phyloP scores from a whole-genome alignment of 2,888 invertebrate genomes.

The Tromatobia lineatoria region DNA sequence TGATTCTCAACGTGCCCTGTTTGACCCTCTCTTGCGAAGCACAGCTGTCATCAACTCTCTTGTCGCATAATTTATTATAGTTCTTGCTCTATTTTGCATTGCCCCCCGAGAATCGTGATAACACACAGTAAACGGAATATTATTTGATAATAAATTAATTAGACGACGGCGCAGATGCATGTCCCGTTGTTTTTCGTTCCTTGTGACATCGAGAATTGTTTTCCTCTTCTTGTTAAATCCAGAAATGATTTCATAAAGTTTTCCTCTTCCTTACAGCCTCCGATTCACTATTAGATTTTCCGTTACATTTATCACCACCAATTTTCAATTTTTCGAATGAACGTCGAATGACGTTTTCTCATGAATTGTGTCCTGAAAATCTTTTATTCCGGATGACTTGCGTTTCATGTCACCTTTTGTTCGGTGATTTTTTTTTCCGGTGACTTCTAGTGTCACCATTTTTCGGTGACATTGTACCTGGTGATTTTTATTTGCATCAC shows the following conservation, averaged over 20 bases:
- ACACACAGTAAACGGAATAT: constrained; percentile 18
- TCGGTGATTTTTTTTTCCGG: no score
- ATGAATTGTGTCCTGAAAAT: no score
- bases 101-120: not conserved
- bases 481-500: no score
- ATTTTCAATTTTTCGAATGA: no score
- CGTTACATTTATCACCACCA: no score
- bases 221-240: not conserved
- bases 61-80: constrained; percentile 9
- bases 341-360: no score
- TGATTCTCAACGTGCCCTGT: not conserved
- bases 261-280: constrained; percentile 7
- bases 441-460: no score
- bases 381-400: no score
- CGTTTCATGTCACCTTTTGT: no score
- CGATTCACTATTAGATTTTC: not conserved
- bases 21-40: constrained; percentile 24
- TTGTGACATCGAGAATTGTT: constrained; percentile 33
- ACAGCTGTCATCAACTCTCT: constrained; percentile 34
- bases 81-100: constrained; percentile 33
- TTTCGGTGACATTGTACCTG: no score
- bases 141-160: constrained; percentile 64
- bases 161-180: constrained; percentile 6
- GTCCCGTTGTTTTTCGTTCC: no score
- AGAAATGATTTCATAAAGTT: not conserved